Percentiles rank a stretch among this genome's conserved stretches.
phyloP scores from a whole-genome alignment of 1,140 invertebrate species.

The Drosophila tropicalis region DNA sequence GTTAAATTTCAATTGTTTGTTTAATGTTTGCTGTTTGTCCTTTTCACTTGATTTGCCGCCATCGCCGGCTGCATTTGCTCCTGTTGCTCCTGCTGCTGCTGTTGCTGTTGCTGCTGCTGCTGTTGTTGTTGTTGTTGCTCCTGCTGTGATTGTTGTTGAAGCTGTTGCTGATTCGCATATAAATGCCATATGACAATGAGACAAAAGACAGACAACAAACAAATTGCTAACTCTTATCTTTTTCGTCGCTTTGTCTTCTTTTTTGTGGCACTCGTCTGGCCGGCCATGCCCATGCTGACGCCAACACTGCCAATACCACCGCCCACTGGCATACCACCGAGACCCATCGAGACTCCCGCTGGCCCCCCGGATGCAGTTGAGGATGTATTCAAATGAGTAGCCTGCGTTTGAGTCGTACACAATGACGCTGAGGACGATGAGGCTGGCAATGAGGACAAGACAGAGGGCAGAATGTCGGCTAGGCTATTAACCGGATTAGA shows the following conservation, averaged over 20 bases:
- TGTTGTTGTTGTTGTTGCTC: background rate
- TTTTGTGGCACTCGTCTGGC: conserved; percentile 73
- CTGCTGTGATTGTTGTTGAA: conserved; percentile 2
- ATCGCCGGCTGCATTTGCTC: conserved; percentile 12
- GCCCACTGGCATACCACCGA: background rate
- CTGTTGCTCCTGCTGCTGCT: conserved; percentile 15
- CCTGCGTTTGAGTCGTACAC: background rate
- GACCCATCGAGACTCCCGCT: background rate
- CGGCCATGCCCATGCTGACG: conserved; percentile 26
- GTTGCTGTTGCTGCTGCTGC: too few relatives aligned
- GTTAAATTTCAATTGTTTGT: conserved; percentile 29
- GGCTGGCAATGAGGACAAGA: background rate
- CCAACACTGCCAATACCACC: conserved; percentile 32
- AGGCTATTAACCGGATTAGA: conserved; percentile 5
- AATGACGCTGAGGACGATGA: background rate
- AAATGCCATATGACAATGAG: conserved; percentile 75
- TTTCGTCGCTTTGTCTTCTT: conserved; percentile 82
- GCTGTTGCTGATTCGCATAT: conserved; percentile 48
- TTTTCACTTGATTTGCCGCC: conserved; percentile 30
- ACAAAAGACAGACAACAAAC: conserved; percentile 83
- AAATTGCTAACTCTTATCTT: conserved; percentile 83
- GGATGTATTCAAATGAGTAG: conserved; percentile 1
- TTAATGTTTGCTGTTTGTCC: conserved; percentile 13
- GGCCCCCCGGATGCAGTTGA: background rate
- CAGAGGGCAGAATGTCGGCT: background rate